Base-by-base conservation (phyloP, 2,113 vertebrate genomes). In the Cottus gobio region DNA sequence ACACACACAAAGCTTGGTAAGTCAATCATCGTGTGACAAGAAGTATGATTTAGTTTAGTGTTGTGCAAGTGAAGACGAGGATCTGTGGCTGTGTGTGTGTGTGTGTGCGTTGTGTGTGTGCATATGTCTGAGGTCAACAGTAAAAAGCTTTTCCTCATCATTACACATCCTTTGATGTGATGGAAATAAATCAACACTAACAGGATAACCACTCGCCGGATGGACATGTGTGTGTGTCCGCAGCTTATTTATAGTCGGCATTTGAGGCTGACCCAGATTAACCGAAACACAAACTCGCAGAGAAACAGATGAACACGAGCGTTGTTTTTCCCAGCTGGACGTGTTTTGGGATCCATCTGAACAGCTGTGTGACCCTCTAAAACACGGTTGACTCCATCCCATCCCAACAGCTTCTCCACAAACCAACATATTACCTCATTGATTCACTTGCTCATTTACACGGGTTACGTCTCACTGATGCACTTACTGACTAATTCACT, bases 241-340 rank as follows among this genome's bases (percentile, higher is more conserved):
- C 31, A 63, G 70, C 58, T 72, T 70, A 78, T 83, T 87, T 82
- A 57, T 76, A 60, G 24, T 15, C 8, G 24, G 30, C 71, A 54
- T 69, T 30, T 63, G 18, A 48, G 57, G 64, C 69, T 63, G 80
- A 84, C 70, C 75, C 83, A 85, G 16, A 87, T 82, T 74, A 73
- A 84, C 11, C 39, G 64, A 71, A 80, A 83, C 58, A 76, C 57
- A 82, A 77, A 67, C 31, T 74, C 11, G 26, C 39, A 58, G 26
- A 77, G 22, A 42, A 76, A 64, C 64, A 70, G 67, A 75, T 58
- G 36, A 15, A 12, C 28, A 31, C 48, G 48, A 56, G 79, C 52
- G 28, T 50, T 26, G 11, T 5, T 62, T 72, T 68, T 78, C 18
- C 20, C 46, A 22, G 6, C 2, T 20, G 7, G 6, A 24, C 3